phyloP scores from a whole-genome alignment of 2,888 invertebrate genomes.

The Aleiodes alternator region DNA sequence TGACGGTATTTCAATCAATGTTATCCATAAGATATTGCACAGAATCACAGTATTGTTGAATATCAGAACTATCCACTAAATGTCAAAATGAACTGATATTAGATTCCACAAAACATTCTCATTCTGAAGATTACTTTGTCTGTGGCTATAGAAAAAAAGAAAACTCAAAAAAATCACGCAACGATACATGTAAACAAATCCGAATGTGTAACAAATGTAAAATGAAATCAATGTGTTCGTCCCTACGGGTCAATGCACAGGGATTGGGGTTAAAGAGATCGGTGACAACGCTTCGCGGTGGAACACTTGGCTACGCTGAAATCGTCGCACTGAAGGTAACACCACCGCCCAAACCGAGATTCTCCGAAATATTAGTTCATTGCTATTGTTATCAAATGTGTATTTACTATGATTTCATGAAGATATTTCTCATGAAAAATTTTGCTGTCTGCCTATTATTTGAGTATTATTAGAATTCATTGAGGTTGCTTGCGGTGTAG shows the following conservation, averaged over 20 bases:
- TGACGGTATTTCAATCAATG: too few relatives aligned
- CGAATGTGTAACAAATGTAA: constrained; percentile 34
- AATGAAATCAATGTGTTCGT: constrained; percentile 62
- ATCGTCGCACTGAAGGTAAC: constrained; percentile 97
- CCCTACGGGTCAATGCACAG: constrained; percentile 75
- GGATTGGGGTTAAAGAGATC: constrained; percentile 92
- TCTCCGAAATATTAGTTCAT: constrained; percentile 48
- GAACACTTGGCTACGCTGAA: constrained; percentile 93
- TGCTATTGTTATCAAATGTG: constrained; percentile 48
- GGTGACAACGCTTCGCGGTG: constrained; percentile 92
- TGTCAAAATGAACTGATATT: too few relatives aligned
- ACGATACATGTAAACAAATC: constrained; percentile 22
- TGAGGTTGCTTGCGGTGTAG: constrained; percentile 73
- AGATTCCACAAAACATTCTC: too few relatives aligned
- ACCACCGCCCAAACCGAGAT: constrained; percentile 54
- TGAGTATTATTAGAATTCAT: constrained; percentile 47
- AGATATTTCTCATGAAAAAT: constrained; percentile 48
- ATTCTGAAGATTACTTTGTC: background rate
- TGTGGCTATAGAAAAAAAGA: constrained; percentile 12
- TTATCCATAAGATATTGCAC: too few relatives aligned
- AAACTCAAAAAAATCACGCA: constrained; percentile 17
- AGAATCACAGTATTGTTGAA: too few relatives aligned
- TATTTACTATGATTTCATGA: constrained; percentile 57
- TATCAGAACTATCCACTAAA: too few relatives aligned
- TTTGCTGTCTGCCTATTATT: constrained; percentile 45